Base-by-base conservation (phyloP, 2,797 vertebrate genomes). In the Hydrolagus colliei region DNA sequence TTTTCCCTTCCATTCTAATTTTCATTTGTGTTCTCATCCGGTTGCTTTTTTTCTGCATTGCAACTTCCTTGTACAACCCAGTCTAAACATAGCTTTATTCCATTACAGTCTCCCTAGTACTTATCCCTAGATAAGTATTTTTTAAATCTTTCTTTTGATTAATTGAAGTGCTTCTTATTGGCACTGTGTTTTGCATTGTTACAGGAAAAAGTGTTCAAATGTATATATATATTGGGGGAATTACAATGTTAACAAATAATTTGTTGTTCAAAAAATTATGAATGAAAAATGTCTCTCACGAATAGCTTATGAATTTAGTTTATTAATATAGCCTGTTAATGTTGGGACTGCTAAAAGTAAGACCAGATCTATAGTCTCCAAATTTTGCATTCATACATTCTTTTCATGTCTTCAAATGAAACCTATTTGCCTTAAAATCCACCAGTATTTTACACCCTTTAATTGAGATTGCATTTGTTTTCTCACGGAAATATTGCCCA, bases 211-310 rank as follows among this genome's bases (percentile, higher is more conserved):
- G 41, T 52, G 41, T 52, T 52, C 41, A 52, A 52, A 52, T 3
- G 41, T 52, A 52, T 0, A 63, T 82, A 22, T 67, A 82, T 13
- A 32, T 18, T 12, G 9, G 2, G 65, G 78, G 61, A 18, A 6
- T 82, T 10, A 16, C 27, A 27, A 80, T 41, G 67, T 63, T 82
- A 67, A 80, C 67, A n/a, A 67, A 67, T 35, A 16, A 82, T 82
- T 63, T 22, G 18, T 27, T 16, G 35, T 67, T 82, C 78, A 18
- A 9, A 18, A 8, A 35, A 8, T 27, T 82, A 14, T 9, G 12
- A 82, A 9, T 82, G 18, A 62, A 41, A 82, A 41, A n/a, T 16
- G 13, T 0, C n/a, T 16, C 32, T 67, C 5, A 41, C 18, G 65
- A 82, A 18, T 16, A 18, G 11, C 18, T 71, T 41, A 10, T 82